Evolutionary conservation across 2,113 vertebrate species (phyloP), one percentile per base, ranked within the genome.

Genomic region (Melierax canorus): DNA sequence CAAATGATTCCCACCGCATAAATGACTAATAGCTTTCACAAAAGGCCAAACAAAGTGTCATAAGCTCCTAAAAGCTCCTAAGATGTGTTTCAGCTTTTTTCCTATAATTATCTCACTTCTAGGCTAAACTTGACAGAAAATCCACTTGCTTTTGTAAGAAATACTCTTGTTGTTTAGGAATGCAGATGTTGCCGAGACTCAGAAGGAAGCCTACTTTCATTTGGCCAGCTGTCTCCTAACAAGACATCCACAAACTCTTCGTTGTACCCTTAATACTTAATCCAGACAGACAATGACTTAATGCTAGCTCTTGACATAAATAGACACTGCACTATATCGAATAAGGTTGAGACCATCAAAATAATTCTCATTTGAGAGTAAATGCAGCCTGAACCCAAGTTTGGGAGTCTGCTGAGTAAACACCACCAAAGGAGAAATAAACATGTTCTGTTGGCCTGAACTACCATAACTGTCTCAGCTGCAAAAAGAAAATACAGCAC

Each of bases 381-480:
- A 96, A 96, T 89, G 68, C 36, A 88, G 88, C 58, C 73, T 89
- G 80, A 96, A 77, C 94, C 63, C 46, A 63, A 74, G 69, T 83
- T 88, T 92, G 58, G 77, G 69, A 97, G 62, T 43, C 87, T 93
- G 72, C 76, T 72, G 92, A 88, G 90, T 92, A 95, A 97, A 97
- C 82, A 88, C n/a, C 78, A 95, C 64, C 81, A 92, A 96, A 96
- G 93, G 72, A 96, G 97, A 97, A 98, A 97, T 95, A 98, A 98
- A 98, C 90, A 97, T 38, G 15, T 68, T 39, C 68, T 90, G 87
- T 96, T 97, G 92, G 77, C 73, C 77, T 77, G 62, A 94, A 96
- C 97, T 95, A 94, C 88, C 92, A 86, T 36, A 81, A 76, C 32
- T 82, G 59, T 73, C 85, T 77, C 89, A 85, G 78, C 93, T 86